Conservation (phyloP, 1,140 invertebrate species). For the Telenomus remus region DNA sequence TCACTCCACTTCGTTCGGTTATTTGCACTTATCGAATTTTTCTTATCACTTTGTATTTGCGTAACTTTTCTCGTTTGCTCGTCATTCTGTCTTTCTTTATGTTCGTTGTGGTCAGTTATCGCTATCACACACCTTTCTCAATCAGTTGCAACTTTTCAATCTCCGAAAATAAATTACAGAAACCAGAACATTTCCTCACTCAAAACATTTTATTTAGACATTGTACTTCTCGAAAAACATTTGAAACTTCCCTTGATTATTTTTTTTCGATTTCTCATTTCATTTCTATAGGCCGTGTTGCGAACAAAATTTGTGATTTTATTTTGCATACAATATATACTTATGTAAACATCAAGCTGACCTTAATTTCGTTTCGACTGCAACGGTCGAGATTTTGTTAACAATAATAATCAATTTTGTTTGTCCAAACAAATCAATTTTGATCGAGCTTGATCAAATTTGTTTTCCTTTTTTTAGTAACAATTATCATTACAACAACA, state of each 20-base stretch:
- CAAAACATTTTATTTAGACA: too few relatives aligned
- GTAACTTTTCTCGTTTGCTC: conserved; percentile 12
- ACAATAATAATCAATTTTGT: not conserved
- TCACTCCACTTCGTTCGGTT: conserved; percentile 25
- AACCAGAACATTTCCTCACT: too few relatives aligned
- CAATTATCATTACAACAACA: too few relatives aligned
- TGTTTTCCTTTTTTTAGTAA: too few relatives aligned
- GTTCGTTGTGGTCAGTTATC: not conserved
- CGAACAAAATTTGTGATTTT: not conserved
- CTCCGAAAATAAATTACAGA: too few relatives aligned
- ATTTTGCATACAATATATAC: not conserved
- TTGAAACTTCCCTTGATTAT: too few relatives aligned
- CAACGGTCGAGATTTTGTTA: not conserved
- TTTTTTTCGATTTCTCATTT: too few relatives aligned
- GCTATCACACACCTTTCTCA: not conserved
- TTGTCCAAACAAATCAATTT: too few relatives aligned
- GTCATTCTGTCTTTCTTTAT: conserved; percentile 10
- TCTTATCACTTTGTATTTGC: conserved; percentile 44
- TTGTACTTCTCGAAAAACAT: too few relatives aligned
- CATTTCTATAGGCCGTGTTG: too few relatives aligned
- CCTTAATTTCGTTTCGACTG: not conserved
- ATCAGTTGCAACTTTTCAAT: not conserved
- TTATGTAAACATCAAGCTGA: not conserved
- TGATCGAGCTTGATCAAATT: too few relatives aligned
- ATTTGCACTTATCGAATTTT: conserved; percentile 44